Evolutionary conservation across 2,888 invertebrate species (phyloP), one percentile per base, ranked within the genome.

Genomic region (Hipparchia sbordonii): DNA sequence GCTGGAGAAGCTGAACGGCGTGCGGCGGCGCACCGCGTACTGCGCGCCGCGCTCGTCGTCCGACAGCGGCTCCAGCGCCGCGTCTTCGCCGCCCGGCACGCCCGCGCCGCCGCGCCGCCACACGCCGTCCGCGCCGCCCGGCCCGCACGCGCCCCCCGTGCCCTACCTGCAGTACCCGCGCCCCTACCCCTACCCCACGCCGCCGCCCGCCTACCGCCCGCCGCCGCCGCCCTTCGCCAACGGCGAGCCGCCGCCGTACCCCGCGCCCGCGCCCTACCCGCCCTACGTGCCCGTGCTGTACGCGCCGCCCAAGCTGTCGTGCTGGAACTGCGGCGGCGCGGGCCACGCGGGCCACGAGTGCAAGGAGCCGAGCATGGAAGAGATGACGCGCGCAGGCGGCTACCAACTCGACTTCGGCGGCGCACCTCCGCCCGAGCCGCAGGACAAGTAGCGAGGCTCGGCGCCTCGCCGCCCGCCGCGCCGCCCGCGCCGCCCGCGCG

Each of bases 291-390:
- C 95, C n/a, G 92, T 94, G 56, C 89, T 93, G 77, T 94, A 92
- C 82, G 95, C 95, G 78, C 95, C 95, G 68, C 94, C 95, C 62
- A 96, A 96, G 87, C 91, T 95, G 71, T 97, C 97, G 61, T 99
- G 98, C 91, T 98, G 97, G 94, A 99, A 98, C 89, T 99, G 99
- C 92, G 98, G 98, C 75, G 96, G 96, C 70, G 95, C 96, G 72
- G 96, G 95, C 69, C 98, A 99, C 89, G 95, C 95, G 68, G 98
- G 98, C 45, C 95, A 95, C 81, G 98, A 98, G 80, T 99, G 98
- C 88, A 96, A 97, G 84, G 98, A 98, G 87, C 97, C 97, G 77
- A 97, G 97, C 72, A 97, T 98, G 96, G 98, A 99, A 88, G 98
- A 98, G 89, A 97, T 98, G 91, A 97, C 98, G 59, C 95, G 96